Percentiles rank a stretch among this genome's conserved stretches.
These are phyloP conservation scores for Drosophila mayri DNA, from an alignment of 1,140 invertebrate genomes.

Conservation along the genomic window DNA sequence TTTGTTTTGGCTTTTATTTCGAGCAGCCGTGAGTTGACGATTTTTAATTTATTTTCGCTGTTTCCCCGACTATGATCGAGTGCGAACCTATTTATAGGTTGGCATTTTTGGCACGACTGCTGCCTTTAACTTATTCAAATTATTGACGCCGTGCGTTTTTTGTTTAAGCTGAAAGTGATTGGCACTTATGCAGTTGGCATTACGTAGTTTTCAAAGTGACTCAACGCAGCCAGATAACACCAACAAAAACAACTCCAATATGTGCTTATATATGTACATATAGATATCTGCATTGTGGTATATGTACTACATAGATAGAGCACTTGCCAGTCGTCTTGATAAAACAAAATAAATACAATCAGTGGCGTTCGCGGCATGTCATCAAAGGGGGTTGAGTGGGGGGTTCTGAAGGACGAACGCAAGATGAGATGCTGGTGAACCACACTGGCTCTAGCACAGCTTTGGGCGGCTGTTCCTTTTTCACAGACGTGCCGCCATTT, in stretches of 20 bases:
- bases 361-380: conserved; percentile 1
- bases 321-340: conserved; percentile 1
- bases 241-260: conserved; percentile 10
- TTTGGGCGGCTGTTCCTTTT: conserved; percentile 23
- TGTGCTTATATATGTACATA: background rate
- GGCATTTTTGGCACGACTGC: conserved; percentile 17
- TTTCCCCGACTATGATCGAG: conserved; percentile 24
- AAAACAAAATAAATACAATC: background rate
- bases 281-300: no score
- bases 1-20: conserved; percentile 30
- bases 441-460: conserved; percentile 26
- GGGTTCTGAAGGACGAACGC: conserved; percentile 18
- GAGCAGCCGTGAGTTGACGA: conserved; percentile 26
- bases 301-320: background rate
- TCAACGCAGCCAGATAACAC: conserved; percentile 20
- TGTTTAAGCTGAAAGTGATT: conserved; percentile 1
- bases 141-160: conserved; percentile 6
- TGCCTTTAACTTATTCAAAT: conserved; percentile 1
- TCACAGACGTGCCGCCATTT: conserved; percentile 65
- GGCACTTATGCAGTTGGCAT: conserved; percentile 8
- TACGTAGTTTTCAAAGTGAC: conserved; percentile 3
- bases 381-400: background rate
- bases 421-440: conserved; percentile 37
- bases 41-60: conserved; percentile 31
- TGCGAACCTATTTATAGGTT: conserved; percentile 29